Evolutionary conservation across 2,113 vertebrate genomes (phyloP).

Genomic region (Sarotherodon lohbergeri): DNA sequence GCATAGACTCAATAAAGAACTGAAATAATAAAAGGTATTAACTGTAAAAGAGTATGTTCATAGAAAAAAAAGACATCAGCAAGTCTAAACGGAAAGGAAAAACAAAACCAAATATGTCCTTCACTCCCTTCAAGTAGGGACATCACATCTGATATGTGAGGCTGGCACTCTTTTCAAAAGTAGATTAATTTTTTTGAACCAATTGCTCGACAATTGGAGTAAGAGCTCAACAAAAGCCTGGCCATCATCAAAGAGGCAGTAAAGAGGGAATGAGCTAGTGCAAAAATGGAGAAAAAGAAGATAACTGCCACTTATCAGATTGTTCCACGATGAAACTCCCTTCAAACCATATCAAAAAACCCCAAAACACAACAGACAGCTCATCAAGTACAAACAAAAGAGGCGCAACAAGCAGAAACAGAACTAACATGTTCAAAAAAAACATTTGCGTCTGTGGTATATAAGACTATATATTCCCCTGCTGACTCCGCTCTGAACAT

Average conservation of each 20-base stretch:
- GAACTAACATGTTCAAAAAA: not conserved
- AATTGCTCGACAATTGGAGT: not conserved
- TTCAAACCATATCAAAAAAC: not conserved
- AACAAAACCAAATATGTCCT: not conserved
- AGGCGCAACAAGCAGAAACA: not conserved
- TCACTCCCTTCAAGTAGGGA: not conserved
- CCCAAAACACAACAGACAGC: not conserved
- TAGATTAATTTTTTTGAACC: not conserved
- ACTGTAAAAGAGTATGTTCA: not conserved
- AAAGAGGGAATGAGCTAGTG: not conserved
- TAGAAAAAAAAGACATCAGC: not conserved
- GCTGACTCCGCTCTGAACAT: not conserved
- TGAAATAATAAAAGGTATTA: not conserved
- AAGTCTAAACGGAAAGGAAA: not conserved
- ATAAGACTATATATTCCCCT: not conserved
- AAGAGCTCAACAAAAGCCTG: not conserved
- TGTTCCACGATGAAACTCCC: constrained; percentile 18
- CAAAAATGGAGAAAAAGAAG: not conserved
- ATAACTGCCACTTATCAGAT: constrained; percentile 35
- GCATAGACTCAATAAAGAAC: constrained; percentile 17
- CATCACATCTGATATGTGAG: not conserved
- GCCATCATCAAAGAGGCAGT: constrained; percentile 13
- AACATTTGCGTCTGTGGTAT: not conserved
- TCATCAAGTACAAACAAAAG: not conserved
- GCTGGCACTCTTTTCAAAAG: not conserved